A percentile compares a stretch with the other conserved stretches of the same genome.
Evolutionary conservation across 2,888 invertebrate genomes (phyloP).

Genomic region (Mechanitis messenoides): DNA sequence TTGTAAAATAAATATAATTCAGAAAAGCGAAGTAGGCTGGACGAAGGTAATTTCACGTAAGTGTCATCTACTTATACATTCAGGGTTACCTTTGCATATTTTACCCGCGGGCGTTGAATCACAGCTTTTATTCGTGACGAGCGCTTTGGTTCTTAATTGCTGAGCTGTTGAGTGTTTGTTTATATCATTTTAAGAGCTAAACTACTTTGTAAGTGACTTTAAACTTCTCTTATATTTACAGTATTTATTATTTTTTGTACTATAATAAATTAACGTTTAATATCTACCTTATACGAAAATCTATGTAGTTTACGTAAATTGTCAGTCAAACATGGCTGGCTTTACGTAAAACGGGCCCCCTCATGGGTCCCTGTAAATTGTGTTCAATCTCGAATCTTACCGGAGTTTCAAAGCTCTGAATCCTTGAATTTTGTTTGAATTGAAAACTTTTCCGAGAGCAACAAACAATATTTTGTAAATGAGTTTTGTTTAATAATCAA

Average conservation of each 20-base stretch:
- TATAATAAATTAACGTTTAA: background rate
- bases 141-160: conserved; percentile 16
- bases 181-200: conserved; percentile 5
- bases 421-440: conserved; percentile 7
- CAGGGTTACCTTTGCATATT: conserved; percentile 24
- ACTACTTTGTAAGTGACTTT: conserved; percentile 4
- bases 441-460: conserved; percentile 3
- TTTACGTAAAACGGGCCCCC: background rate
- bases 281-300: background rate
- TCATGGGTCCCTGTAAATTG: conserved; percentile 1
- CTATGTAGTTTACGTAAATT: background rate
- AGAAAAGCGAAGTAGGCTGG: conserved; percentile 18
- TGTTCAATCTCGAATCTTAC: background rate
- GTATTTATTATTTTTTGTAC: background rate
- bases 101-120: conserved; percentile 20
- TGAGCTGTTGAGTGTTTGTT: conserved; percentile 4
- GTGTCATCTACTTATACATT: conserved; percentile 25
- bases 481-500: conserved; percentile 8
- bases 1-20: background rate
- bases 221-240: background rate
- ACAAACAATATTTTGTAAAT: conserved; percentile 8
- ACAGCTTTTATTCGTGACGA: conserved; percentile 14
- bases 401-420: conserved; percentile 3
- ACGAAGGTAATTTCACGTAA: conserved; percentile 35
- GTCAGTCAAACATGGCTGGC: background rate